Percentiles rank a stretch among this genome's conserved stretches.
Evolutionary conservation across 2,797 vertebrate species (phyloP).

Genomic region (Sebastes iracundus): DNA sequence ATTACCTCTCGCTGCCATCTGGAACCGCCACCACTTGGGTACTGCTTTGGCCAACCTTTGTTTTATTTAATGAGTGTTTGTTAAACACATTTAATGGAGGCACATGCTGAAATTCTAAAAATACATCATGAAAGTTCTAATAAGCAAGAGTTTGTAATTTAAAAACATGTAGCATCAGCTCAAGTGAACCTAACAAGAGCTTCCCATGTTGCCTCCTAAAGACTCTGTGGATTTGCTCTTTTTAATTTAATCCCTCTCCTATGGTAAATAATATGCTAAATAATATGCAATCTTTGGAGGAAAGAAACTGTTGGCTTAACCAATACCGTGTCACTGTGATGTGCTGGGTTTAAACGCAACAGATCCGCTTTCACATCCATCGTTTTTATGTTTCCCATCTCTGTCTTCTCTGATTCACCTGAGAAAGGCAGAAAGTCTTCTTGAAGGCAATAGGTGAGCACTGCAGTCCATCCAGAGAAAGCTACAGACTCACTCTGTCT

Average conservation of each 20-base stretch:
- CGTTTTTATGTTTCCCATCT: constrained; percentile 3
- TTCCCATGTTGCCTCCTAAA: background rate
- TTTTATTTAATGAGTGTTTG: constrained; percentile 15
- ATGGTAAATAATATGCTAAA: background rate
- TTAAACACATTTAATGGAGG: background rate
- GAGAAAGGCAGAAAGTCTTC: background rate
- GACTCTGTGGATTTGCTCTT: background rate
- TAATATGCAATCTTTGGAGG: background rate
- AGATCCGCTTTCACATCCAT: background rate
- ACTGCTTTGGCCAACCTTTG: constrained; percentile 6
- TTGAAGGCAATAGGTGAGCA: background rate
- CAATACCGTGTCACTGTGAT: background rate
- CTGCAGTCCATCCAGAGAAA: background rate
- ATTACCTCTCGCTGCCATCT: constrained; percentile 30
- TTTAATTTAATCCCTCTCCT: background rate
- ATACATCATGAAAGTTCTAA: background rate
- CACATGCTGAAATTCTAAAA: background rate
- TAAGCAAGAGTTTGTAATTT: background rate
- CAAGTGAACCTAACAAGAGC: background rate
- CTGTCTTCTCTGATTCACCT: background rate
- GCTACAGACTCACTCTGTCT: background rate
- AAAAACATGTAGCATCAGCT: background rate
- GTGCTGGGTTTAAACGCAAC: background rate
- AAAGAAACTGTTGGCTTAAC: background rate
- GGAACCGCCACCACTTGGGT: background rate